A percentile compares a stretch with the other conserved stretches of the same genome.
Evolutionary conservation across 2,888 invertebrate species (phyloP).

Genomic region (Neria commutata): DNA sequence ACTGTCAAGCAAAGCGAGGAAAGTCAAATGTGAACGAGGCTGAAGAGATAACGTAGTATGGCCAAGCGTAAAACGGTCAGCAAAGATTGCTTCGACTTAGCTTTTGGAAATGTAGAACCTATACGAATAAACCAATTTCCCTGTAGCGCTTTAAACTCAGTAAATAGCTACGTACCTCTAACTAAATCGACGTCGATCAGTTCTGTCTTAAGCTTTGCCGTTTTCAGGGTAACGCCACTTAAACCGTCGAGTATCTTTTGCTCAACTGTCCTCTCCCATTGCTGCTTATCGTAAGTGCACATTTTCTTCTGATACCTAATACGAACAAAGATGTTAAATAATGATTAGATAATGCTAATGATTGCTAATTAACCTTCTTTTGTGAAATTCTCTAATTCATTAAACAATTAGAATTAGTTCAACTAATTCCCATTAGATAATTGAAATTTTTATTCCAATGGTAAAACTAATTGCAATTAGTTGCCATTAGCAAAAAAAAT

Average conservation of each 20-base stretch:
- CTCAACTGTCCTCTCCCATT: conserved; percentile 96
- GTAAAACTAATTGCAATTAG: not conserved
- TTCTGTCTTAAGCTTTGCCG: conserved; percentile 83
- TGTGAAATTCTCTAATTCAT: not conserved
- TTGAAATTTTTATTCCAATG: not conserved
- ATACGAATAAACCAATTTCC: conserved; percentile 13
- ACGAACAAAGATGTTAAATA: conserved; percentile 13
- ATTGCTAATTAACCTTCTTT: not conserved
- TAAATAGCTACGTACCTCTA: conserved; percentile 73
- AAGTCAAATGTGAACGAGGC: no score
- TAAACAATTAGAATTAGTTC: not conserved
- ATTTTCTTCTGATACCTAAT: conserved; percentile 93
- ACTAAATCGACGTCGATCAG: conserved; percentile 96
- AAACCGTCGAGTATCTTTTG: conserved; percentile 87
- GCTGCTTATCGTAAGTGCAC: conserved; percentile 94
- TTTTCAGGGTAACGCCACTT: conserved; percentile 79
- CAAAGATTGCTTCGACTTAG: conserved; percentile 91
- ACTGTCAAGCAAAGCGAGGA: no score
- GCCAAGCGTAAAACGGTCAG: conserved; percentile 84
- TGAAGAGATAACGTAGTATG: conserved; percentile 78
- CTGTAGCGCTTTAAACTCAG: no score
- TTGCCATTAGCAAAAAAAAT: not conserved
- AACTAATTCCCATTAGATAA: not conserved
- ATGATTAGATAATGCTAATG: not conserved
- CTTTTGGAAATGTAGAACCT: conserved; percentile 96